A percentile compares a stretch with the other conserved stretches of the same genome.
Evolutionary conservation across 2,888 invertebrate species (phyloP).

Genomic region (Cheilosia soror): DNA sequence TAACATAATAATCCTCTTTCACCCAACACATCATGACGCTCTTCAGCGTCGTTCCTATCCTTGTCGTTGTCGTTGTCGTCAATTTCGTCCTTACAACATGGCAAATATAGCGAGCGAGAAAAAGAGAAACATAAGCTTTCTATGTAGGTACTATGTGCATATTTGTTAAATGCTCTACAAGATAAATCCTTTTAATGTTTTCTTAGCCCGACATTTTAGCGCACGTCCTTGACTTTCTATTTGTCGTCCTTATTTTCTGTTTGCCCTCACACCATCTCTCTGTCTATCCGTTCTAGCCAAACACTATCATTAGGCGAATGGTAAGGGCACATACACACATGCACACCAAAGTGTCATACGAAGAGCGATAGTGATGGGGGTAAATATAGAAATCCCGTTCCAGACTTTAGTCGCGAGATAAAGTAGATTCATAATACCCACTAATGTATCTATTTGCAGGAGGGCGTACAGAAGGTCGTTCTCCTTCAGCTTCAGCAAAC

Average conservation of each 20-base stretch:
- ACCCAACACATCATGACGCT: slow-evolving; percentile 22
- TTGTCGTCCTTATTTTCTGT: slow-evolving; percentile 36
- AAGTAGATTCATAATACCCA: slow-evolving; percentile 54
- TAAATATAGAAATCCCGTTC: slow-evolving; percentile 22
- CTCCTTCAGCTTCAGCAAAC: slow-evolving; percentile 35
- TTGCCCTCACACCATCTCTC: not conserved
- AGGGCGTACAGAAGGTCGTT: slow-evolving; percentile 27
- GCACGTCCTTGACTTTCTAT: slow-evolving; percentile 69
- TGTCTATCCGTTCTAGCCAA: slow-evolving; percentile 23
- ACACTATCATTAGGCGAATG: slow-evolving; percentile 63
- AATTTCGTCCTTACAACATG: slow-evolving; percentile 20
- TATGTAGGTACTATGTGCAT: slow-evolving; percentile 41
- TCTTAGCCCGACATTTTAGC: slow-evolving; percentile 62
- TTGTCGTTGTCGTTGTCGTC: slow-evolving; percentile 1
- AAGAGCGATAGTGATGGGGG: not conserved
- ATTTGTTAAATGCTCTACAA: slow-evolving; percentile 57
- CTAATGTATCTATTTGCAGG: not conserved
- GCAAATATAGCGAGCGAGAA: slow-evolving; percentile 22
- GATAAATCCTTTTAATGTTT: slow-evolving; percentile 69
- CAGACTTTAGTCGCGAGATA: slow-evolving; percentile 56
- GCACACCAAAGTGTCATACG: not conserved
- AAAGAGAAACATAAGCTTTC: slow-evolving; percentile 10
- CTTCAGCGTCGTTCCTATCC: slow-evolving; percentile 27
- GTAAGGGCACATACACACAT: slow-evolving; percentile 11
- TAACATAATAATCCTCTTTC: slow-evolving; percentile 25